Conservation (phyloP, 1,140 invertebrate genomes). For the Drosophila subpulchrella region DNA sequence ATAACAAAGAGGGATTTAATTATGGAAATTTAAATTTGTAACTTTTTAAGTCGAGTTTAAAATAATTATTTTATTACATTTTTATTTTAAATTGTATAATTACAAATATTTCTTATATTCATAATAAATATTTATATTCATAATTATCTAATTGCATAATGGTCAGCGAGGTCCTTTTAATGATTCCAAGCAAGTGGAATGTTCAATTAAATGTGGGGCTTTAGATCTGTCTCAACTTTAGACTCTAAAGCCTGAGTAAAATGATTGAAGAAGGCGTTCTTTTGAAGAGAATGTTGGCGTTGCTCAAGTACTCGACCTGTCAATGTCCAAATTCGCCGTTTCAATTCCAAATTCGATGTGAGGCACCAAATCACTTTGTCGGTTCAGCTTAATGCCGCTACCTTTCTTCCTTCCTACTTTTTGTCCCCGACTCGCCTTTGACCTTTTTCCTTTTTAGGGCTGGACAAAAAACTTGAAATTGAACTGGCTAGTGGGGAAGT, state of each 20-base stretch:
- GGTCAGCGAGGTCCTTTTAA: not conserved
- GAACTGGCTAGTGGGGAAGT: slow-evolving; percentile 37
- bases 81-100: too few relatives aligned
- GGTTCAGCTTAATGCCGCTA: slow-evolving; percentile 48
- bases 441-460: slow-evolving; percentile 49
- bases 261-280: not conserved
- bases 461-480: slow-evolving; percentile 63
- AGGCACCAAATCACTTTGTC: slow-evolving; percentile 55
- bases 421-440: slow-evolving; percentile 52
- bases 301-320: slow-evolving; percentile 16
- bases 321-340: slow-evolving; percentile 28
- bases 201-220: not conserved
- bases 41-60: too few relatives aligned
- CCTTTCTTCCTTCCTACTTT: slow-evolving; percentile 14
- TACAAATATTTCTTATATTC: too few relatives aligned
- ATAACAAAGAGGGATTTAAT: too few relatives aligned
- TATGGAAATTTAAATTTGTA: too few relatives aligned
- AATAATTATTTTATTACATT: too few relatives aligned
- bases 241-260: not conserved
- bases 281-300: slow-evolving; percentile 14
- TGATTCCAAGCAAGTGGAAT: not conserved
- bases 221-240: not conserved
- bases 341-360: slow-evolving; percentile 36
- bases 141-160: too few relatives aligned
- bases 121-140: too few relatives aligned